phyloP scores from a whole-genome alignment of 1,140 invertebrate genomes.

The Bombyx mori region DNA sequence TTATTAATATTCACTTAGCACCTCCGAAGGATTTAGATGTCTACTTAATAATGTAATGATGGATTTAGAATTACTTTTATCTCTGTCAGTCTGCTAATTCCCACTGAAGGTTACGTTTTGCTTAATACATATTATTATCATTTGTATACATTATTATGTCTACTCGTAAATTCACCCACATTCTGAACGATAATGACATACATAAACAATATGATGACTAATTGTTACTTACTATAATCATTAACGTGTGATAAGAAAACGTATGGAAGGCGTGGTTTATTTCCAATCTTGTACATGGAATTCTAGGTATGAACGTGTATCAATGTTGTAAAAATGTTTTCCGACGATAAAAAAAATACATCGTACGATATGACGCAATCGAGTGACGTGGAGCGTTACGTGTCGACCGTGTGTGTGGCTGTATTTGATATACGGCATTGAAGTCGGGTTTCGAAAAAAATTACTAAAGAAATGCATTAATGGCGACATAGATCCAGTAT shows the following conservation, averaged over 20 bases:
- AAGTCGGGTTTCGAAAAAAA: neutral
- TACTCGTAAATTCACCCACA: too few relatives aligned
- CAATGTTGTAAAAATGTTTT: constrained; percentile 7
- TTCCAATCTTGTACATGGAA: constrained; percentile 13
- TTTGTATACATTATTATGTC: too few relatives aligned
- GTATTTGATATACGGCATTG: neutral
- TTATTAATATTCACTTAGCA: too few relatives aligned
- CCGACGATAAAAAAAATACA: constrained; percentile 25
- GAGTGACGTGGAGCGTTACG: constrained; percentile 36
- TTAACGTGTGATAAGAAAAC: constrained; percentile 10
- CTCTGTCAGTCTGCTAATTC: too few relatives aligned
- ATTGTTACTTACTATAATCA: constrained; percentile 11
- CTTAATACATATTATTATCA: too few relatives aligned
- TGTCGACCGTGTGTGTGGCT: constrained; percentile 9
- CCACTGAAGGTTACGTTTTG: too few relatives aligned
- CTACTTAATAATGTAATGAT: too few relatives aligned
- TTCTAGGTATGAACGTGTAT: constrained; percentile 8
- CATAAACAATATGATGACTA: constrained; percentile 19
- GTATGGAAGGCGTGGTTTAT: constrained; percentile 20
- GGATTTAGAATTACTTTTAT: too few relatives aligned
- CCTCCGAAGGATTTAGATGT: too few relatives aligned
- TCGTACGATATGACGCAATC: constrained; percentile 56
- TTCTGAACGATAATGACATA: constrained; percentile 10
- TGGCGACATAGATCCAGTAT: neutral
- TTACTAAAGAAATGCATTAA: neutral